A percentile compares a stretch with the other conserved stretches of the same genome.
Conservation (phyloP, 92 coral and sea anemone genomes). For the Phymanthus crucifer region DNA sequence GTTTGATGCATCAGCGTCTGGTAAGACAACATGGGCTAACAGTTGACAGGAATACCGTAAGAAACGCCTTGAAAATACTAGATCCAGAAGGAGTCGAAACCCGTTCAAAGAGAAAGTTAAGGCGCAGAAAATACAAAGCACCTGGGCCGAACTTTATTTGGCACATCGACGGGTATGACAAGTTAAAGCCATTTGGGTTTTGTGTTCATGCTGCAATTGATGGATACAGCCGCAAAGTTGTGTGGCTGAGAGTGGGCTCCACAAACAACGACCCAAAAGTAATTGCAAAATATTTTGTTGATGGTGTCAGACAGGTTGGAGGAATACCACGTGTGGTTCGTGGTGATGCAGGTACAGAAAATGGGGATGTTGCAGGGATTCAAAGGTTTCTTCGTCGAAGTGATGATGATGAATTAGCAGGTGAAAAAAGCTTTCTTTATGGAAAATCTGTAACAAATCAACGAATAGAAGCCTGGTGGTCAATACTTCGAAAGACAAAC, state of each 20-base stretch:
- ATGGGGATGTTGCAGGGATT: slow-evolving; percentile 14
- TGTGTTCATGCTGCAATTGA: slow-evolving; percentile 17
- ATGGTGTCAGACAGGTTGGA: slow-evolving; percentile 9
- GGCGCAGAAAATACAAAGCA: slow-evolving; percentile 19
- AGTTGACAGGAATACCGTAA: slow-evolving; percentile 32
- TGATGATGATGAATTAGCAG: slow-evolving; percentile 9
- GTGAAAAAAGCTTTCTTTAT: slow-evolving; percentile 24
- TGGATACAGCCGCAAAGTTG: slow-evolving; percentile 25
- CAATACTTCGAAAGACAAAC: background rate
- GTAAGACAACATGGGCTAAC: slow-evolving; percentile 15
- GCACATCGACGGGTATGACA: slow-evolving; percentile 35
- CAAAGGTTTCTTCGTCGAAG: slow-evolving; percentile 20
- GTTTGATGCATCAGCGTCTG: slow-evolving; percentile 41
- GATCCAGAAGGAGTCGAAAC: slow-evolving; percentile 34
- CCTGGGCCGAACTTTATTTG: slow-evolving; percentile 27
- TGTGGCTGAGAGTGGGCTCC: slow-evolving; percentile 32
- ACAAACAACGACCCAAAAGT: slow-evolving; percentile 30
- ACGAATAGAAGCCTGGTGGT: slow-evolving; percentile 39
- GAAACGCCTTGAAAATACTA: slow-evolving; percentile 16
- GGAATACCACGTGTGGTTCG: slow-evolving; percentile 25
- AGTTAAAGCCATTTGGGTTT: slow-evolving; percentile 29
- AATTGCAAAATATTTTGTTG: slow-evolving; percentile 16
- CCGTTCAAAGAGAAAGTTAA: slow-evolving; percentile 17
- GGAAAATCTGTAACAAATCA: slow-evolving; percentile 20
- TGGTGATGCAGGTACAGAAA: slow-evolving; percentile 31